Conservation (phyloP, 2,797 vertebrate species). For the Intellagama lesueurii region DNA sequence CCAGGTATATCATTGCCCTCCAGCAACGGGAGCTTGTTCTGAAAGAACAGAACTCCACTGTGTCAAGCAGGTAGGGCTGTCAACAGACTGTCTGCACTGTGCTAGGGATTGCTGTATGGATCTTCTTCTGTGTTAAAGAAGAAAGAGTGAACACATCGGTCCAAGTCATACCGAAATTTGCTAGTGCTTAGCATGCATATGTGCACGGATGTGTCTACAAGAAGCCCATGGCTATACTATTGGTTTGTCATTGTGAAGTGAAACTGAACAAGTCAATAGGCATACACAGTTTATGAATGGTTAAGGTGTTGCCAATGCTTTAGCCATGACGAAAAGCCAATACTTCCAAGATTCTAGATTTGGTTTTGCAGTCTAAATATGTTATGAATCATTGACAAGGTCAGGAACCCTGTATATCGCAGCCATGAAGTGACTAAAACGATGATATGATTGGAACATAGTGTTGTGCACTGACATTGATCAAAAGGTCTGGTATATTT, state of each 20-base stretch:
- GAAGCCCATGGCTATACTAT: not conserved
- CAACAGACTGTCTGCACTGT: not conserved
- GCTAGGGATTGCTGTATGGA: not conserved
- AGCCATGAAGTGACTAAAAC: not conserved
- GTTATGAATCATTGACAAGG: not conserved
- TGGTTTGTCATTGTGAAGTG: not conserved
- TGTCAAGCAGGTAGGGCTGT: conserved; percentile 86
- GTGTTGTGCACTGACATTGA: not conserved
- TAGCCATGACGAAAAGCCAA: not conserved
- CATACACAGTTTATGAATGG: not conserved
- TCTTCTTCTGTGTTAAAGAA: not conserved
- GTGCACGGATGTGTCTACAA: not conserved
- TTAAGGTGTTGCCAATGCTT: not conserved
- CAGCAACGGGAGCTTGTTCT: conserved; percentile 91
- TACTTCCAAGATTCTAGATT: not conserved
- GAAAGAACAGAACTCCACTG: conserved; percentile 89
- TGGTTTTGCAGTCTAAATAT: not conserved
- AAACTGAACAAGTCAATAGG: not conserved
- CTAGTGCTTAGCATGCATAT: not conserved
- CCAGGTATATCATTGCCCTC: conserved; percentile 90
- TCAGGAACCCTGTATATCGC: not conserved
- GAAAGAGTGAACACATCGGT: not conserved
- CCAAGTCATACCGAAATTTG: not conserved
- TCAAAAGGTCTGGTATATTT: not conserved
- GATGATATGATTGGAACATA: not conserved